phyloP scores from a whole-genome alignment of 2,888 invertebrate species.

The Cephus runcator region DNA sequence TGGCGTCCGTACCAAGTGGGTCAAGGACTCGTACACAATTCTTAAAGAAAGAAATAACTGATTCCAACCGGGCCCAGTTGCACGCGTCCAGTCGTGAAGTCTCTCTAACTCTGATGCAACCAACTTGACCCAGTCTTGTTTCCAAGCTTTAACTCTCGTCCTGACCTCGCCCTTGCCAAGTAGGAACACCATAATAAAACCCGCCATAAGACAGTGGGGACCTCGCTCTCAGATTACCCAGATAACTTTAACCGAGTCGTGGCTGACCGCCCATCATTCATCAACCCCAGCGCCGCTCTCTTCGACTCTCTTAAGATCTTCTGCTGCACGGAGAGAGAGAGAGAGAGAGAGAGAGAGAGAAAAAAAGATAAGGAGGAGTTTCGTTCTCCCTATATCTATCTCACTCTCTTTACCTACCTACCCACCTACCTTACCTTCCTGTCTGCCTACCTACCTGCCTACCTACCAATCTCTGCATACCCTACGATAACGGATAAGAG shows the following conservation, averaged over 20 bases:
- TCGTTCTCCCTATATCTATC: background rate
- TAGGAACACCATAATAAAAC: conserved; percentile 47
- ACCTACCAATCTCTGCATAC: conserved; percentile 7
- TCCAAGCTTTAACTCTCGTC: conserved; percentile 39
- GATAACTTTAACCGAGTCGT: conserved; percentile 60
- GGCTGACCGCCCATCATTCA: conserved; percentile 61
- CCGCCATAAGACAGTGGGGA: conserved; percentile 47
- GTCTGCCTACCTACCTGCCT: background rate
- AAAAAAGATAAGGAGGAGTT: background rate
- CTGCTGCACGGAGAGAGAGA: background rate
- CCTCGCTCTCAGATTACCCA: conserved; percentile 59
- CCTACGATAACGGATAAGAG: conserved; percentile 27
- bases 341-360: background rate
- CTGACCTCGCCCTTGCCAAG: conserved; percentile 61
- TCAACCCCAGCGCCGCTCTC: conserved; percentile 47
- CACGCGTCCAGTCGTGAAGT: conserved; percentile 12
- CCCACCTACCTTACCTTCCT: conserved; percentile 6
- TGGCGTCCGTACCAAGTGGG: conserved; percentile 28
- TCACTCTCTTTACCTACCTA: conserved; percentile 6
- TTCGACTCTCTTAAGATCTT: conserved; percentile 5
- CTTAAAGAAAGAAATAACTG: conserved; percentile 3
- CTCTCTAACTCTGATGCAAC: conserved; percentile 44
- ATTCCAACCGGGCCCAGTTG: conserved; percentile 7
- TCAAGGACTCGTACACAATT: conserved; percentile 33
- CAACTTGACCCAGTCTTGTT: conserved; percentile 59